These are phyloP conservation scores for Ricordea florida DNA, from an alignment of 92 coral and sea anemone genomes.

Conservation along the genomic window DNA sequence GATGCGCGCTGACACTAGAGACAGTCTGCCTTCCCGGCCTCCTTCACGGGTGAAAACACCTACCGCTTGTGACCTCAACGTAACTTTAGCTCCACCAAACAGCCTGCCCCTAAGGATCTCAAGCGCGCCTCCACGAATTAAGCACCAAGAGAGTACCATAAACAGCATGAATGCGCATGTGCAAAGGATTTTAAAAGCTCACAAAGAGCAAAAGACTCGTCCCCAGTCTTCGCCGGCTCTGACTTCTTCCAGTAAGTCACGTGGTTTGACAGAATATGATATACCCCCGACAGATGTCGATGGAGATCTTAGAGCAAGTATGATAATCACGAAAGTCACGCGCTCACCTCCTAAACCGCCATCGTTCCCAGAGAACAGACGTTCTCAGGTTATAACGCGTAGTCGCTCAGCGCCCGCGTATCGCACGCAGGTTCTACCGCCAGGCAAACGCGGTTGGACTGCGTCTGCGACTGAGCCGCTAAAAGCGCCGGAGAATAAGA, in stretches of 20 bases:
- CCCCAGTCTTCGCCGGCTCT: constrained; percentile 96
- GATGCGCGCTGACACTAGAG: constrained; percentile 87
- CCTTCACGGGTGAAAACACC: constrained; percentile 69
- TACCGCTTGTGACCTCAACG: constrained; percentile 12
- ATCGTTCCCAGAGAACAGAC: constrained; percentile 65
- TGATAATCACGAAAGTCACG: constrained; percentile 56
- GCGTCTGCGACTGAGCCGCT: constrained; percentile 75
- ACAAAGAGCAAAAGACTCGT: constrained; percentile 54
- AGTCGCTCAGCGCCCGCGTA: constrained; percentile 89
- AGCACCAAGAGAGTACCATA: constrained; percentile 75
- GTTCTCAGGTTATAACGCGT: constrained; percentile 67
- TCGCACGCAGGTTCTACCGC: constrained; percentile 74
- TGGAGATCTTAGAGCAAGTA: constrained; percentile 48
- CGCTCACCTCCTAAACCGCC: constrained; percentile 68
- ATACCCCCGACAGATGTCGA: constrained; percentile 48
- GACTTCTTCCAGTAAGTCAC: constrained; percentile 38
- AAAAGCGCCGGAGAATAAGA: constrained; percentile 71
- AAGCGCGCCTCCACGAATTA: constrained; percentile 89
- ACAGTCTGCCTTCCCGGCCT: constrained; percentile 83
- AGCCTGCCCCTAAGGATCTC: constrained; percentile 44
- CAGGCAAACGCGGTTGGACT: constrained; percentile 88
- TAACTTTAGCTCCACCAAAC: constrained; percentile 10
- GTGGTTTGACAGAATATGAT: constrained; percentile 21
- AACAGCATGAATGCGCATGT: constrained; percentile 86
- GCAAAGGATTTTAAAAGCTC: constrained; percentile 70